Evolutionary conservation across 2,888 invertebrate species (phyloP).

Genomic region (Erynnis tages): DNA sequence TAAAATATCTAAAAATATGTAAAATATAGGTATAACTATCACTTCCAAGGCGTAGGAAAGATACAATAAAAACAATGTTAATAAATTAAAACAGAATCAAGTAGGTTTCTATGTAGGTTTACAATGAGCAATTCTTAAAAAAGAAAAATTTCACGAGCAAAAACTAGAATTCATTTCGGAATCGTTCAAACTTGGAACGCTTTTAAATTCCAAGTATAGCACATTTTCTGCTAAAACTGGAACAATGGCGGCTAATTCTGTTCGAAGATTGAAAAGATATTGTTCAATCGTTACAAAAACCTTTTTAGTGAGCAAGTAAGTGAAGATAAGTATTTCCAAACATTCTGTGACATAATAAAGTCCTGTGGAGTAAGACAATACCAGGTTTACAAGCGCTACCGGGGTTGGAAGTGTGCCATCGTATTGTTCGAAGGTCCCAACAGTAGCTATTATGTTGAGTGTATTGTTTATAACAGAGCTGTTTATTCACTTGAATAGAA

Average conservation of each 20-base stretch:
- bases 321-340: conserved; percentile 11
- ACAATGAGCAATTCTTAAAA: too few relatives aligned
- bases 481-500: conserved; percentile 27
- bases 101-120: too few relatives aligned
- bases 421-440: conserved; percentile 40
- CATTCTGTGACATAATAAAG: conserved; percentile 47
- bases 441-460: conserved; percentile 59
- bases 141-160: too few relatives aligned
- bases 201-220: background rate
- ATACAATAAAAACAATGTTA: too few relatives aligned
- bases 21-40: too few relatives aligned
- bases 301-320: conserved; percentile 3
- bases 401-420: conserved; percentile 40
- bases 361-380: conserved; percentile 41
- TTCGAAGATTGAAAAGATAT: conserved; percentile 1
- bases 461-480: conserved; percentile 38
- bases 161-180: background rate
- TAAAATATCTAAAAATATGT: too few relatives aligned
- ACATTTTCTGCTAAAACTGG: background rate
- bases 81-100: too few relatives aligned
- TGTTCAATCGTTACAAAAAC: conserved; percentile 3
- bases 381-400: conserved; percentile 36
- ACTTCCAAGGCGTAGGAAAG: too few relatives aligned
- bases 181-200: background rate
- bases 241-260: conserved; percentile 1